phyloP scores from a whole-genome alignment of 2,888 invertebrate genomes.

The Tipula vernalis region DNA sequence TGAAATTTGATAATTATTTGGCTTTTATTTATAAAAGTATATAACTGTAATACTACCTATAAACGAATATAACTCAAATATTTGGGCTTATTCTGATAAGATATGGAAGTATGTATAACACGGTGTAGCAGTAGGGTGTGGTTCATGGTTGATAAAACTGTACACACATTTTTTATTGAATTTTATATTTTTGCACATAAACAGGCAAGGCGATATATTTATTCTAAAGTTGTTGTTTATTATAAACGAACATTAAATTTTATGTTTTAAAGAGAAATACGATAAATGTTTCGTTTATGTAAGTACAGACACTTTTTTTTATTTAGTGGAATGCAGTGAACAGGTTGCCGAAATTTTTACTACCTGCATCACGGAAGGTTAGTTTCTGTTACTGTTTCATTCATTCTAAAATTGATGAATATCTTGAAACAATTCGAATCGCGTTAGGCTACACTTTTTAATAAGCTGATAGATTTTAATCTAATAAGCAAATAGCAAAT shows the following conservation, averaged over 20 bases:
- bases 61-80: not conserved
- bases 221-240: not conserved
- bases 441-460: too few species aligned
- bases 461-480: too few species aligned
- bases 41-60: too few species aligned
- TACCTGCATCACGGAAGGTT: not conserved
- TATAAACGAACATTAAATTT: not conserved
- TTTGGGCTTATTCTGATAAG: not conserved
- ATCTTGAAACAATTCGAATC: too few species aligned
- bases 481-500: too few species aligned
- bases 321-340: not conserved
- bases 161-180: not conserved
- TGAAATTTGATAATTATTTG: not conserved
- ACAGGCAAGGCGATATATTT: not conserved
- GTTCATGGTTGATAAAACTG: not conserved
- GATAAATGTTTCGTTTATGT: not conserved
- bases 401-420: too few species aligned
- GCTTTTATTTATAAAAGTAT: not conserved
- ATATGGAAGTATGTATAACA: not conserved
- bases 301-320: not conserved
- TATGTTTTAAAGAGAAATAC: not conserved
- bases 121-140: not conserved
- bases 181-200: not conserved
- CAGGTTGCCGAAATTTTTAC: not conserved
- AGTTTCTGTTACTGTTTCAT: not conserved